phyloP scores from a whole-genome alignment of 2,888 invertebrate species.

The Cheilosia vulpina region DNA sequence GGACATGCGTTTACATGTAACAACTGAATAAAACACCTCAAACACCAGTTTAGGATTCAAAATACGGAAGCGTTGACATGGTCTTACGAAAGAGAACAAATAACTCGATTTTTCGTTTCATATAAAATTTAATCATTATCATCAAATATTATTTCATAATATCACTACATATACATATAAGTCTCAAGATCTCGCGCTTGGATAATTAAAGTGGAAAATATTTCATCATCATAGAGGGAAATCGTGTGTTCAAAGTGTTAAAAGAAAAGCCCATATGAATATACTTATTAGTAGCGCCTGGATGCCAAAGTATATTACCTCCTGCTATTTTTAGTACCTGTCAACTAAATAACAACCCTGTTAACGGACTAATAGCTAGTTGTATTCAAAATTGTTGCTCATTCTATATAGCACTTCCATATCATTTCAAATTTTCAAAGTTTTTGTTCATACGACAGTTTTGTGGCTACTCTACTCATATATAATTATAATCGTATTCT shows the following conservation, averaged over 20 bases:
- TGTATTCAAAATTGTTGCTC: slow-evolving; percentile 18
- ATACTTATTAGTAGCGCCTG: slow-evolving; percentile 58
- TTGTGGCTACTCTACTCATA: background rate
- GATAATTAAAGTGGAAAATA: slow-evolving; percentile 7
- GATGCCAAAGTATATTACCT: slow-evolving; percentile 55
- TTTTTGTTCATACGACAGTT: background rate
- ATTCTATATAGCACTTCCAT: background rate
- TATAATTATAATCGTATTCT: background rate
- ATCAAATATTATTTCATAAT: background rate
- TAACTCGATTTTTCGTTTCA: background rate
- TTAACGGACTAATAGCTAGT: slow-evolving; percentile 35
- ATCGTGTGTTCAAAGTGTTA: slow-evolving; percentile 15
- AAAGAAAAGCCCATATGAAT: slow-evolving; percentile 32
- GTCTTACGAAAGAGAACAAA: too few relatives aligned
- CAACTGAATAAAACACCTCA: background rate
- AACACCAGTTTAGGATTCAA: too few relatives aligned
- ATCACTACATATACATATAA: background rate
- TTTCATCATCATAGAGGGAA: background rate
- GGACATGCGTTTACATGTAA: background rate
- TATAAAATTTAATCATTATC: background rate
- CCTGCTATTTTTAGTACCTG: slow-evolving; percentile 62
- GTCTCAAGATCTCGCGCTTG: background rate
- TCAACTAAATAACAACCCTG: slow-evolving; percentile 52
- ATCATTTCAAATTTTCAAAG: background rate
- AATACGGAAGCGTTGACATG: too few relatives aligned